These are phyloP conservation scores for Lasius fuliginosus DNA, from an alignment of 2,888 invertebrate genomes.

Conservation along the genomic window DNA sequence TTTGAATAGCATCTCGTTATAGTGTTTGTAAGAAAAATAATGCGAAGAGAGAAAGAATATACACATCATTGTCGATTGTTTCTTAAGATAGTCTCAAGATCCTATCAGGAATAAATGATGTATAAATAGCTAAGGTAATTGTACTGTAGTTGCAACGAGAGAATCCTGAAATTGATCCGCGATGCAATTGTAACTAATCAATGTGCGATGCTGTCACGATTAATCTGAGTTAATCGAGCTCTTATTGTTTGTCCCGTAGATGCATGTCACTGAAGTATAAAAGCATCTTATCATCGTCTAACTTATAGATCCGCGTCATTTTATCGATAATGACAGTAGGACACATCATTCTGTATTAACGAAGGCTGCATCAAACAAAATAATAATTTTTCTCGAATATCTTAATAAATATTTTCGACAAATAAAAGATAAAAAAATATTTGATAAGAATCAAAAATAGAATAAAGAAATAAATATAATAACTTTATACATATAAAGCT, in stretches of 20 bases:
- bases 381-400: neutral
- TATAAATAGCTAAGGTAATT: constrained; percentile 10
- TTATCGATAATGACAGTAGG: neutral
- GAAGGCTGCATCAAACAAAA: neutral
- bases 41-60: neutral
- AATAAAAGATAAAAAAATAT: neutral
- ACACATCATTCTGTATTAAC: neutral
- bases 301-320: constrained; percentile 5
- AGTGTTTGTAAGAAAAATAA: neutral
- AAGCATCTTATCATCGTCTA: neutral
- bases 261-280: constrained; percentile 11
- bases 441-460: neutral
- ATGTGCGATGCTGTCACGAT: constrained; percentile 32
- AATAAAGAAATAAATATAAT: neutral
- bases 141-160: neutral
- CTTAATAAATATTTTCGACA: neutral
- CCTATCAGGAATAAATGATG: neutral
- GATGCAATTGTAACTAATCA: constrained; percentile 17
- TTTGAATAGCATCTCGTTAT: no score
- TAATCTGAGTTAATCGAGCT: constrained; percentile 18
- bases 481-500: neutral
- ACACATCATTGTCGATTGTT: neutral
- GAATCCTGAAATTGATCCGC: constrained; percentile 20
- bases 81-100: neutral
- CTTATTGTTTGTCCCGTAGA: constrained; percentile 3